Percentiles rank a stretch among this genome's conserved stretches.
These are phyloP conservation scores for Pyrrhosoma nymphula DNA, from an alignment of 2,888 invertebrate genomes.

Conservation along the genomic window DNA sequence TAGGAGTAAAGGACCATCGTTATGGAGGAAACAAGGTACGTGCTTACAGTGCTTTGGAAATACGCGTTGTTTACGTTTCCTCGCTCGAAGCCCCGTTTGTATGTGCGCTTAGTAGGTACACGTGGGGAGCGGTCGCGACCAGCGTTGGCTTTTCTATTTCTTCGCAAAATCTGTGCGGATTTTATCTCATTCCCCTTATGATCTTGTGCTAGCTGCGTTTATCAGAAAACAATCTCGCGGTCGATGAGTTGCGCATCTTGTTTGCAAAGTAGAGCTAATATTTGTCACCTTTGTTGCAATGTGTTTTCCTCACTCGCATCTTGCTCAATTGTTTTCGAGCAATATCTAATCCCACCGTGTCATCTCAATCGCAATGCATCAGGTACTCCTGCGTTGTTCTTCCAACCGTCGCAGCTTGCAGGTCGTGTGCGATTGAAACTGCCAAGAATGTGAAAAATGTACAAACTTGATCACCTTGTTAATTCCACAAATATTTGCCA, in stretches of 20 bases:
- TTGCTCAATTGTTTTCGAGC: neutral
- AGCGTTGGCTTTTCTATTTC: neutral
- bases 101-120: neutral
- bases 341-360: neutral
- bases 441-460: too few species aligned
- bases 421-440: too few species aligned
- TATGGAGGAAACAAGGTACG: slow-evolving; percentile 62
- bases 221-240: neutral
- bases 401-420: too few species aligned
- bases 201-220: neutral
- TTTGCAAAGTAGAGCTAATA: neutral
- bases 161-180: too few species aligned
- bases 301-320: neutral
- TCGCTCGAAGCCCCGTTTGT: neutral
- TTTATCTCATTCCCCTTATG: neutral
- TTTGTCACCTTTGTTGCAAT: neutral
- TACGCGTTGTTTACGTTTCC: neutral
- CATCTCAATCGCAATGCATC: neutral
- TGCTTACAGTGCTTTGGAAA: neutral
- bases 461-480: too few species aligned
- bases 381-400: too few species aligned
- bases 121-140: neutral
- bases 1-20: slow-evolving; percentile 35
- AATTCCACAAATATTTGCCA: too few species aligned
- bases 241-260: neutral